phyloP scores from a whole-genome alignment of 2,113 vertebrate genomes.

The Ifrita kowaldi region DNA sequence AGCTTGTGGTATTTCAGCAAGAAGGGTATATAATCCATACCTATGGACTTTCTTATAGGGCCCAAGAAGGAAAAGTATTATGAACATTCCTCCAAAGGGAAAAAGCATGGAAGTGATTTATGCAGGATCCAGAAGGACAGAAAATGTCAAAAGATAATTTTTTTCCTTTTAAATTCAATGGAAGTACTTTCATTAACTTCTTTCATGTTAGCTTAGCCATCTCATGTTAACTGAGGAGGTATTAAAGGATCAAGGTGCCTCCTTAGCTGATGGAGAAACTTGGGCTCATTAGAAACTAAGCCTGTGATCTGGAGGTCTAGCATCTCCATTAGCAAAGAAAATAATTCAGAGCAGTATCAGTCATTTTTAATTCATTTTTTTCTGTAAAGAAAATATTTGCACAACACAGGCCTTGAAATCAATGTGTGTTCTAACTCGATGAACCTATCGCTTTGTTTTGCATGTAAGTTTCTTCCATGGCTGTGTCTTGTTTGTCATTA shows the following conservation, averaged over 20 bases:
- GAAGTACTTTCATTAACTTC: neutral
- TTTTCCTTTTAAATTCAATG: neutral
- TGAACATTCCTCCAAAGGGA: neutral
- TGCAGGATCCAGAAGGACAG: neutral
- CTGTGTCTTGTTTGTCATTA: neutral
- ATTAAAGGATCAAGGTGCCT: neutral
- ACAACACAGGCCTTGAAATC: neutral
- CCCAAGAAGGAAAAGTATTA: neutral
- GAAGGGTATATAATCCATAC: neutral
- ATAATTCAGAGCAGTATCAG: neutral
- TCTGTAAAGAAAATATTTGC: neutral
- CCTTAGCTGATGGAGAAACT: neutral
- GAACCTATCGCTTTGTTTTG: neutral
- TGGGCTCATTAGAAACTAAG: neutral
- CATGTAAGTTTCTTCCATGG: neutral
- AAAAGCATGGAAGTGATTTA: neutral
- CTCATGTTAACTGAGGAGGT: neutral
- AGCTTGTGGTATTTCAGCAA: constrained; percentile 21
- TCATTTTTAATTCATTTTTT: neutral
- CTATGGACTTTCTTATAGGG: neutral
- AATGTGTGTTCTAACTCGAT: neutral
- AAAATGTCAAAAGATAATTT: neutral
- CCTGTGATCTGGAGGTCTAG: neutral
- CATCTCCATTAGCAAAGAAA: neutral
- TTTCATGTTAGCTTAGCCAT: neutral